Base-by-base conservation (phyloP, 2,797 vertebrate genomes). In the Salarias fasciatus region DNA sequence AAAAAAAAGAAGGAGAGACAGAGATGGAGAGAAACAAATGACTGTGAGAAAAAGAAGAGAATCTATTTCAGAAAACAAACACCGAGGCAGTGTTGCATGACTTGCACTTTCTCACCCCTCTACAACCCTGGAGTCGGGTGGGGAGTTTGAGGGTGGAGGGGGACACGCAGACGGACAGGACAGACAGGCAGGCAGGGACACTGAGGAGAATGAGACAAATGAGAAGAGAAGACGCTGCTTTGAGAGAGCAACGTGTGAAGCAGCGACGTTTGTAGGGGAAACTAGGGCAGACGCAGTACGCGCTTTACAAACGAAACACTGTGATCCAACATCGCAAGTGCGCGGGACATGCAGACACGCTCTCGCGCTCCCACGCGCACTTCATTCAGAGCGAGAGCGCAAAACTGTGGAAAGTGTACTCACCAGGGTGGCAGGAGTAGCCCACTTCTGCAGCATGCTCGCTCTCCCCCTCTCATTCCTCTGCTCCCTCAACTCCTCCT, bases 31-130 rank as follows among this genome's bases (percentile, higher is more conserved):
- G 50, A 77, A 68, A 83, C 33, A 72, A 75, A 76, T 58, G 71
- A 75, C 65, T 75, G 69, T 49, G 63, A 74, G 68, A 70, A 75
- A 60, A 11, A 68, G 24, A 63, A 74, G 55, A 66, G 44, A 68
- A 69, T 51, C 63, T 70, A 45, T 73, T 68, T 79, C 11, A 63
- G 70, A 80, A 79, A 82, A 84, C 65, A 86, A 81, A 80, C 75
- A 81, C 79, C 77, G 70, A 36, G 48, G 69, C 85, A 77, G 78
- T 51, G 59, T 83, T 84, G 86, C 84, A 88, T 90, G 89, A 90
- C 88, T 91, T 90, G 90, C 88, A 91, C 79, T 90, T 90, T 87
- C 82, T 88, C 74, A 84, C 80, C 85, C 79, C 72, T 69, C 53
- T 4, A 65, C 63, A 83, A 69, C 69, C 67, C 80, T 46, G 54